Evolutionary conservation across 2,113 vertebrate species (phyloP).

Genomic region (Pteruthius melanotis): DNA sequence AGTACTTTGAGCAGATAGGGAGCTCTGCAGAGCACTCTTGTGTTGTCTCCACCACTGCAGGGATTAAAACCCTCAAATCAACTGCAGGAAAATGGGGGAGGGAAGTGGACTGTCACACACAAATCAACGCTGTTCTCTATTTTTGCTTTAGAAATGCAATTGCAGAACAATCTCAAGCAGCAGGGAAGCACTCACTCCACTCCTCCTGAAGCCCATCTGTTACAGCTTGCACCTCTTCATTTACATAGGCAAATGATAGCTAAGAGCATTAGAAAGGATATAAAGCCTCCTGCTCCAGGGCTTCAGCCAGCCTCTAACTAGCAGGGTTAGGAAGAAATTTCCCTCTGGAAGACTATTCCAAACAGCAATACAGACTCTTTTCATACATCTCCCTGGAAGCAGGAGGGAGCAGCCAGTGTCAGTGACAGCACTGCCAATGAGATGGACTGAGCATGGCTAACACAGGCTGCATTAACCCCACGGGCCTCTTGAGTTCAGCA

Average conservation of each 20-base stretch:
- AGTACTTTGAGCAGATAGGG: background rate
- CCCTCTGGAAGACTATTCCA: background rate
- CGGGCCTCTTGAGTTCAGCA: background rate
- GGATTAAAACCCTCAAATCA: slow-evolving; percentile 14
- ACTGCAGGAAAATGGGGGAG: slow-evolving; percentile 19
- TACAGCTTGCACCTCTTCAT: slow-evolving; percentile 42
- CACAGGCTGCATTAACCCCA: background rate
- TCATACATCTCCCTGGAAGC: background rate
- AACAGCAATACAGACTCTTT: background rate
- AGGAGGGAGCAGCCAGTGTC: background rate
- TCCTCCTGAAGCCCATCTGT: slow-evolving; percentile 59
- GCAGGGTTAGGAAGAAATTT: slow-evolving; percentile 25
- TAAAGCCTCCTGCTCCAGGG: background rate
- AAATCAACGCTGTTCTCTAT: background rate
- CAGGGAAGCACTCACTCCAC: slow-evolving; percentile 31
- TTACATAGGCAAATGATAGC: slow-evolving; percentile 54
- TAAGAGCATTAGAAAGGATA: slow-evolving; percentile 38
- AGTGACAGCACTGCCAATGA: background rate
- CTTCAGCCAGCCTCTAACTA: slow-evolving; percentile 14
- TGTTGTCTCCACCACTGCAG: background rate
- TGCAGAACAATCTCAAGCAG: slow-evolving; percentile 49
- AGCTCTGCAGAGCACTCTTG: background rate
- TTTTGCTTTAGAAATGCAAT: slow-evolving; percentile 43
- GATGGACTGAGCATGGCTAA: background rate
- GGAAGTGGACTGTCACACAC: slow-evolving; percentile 2